Base-by-base conservation (phyloP, 2,888 invertebrate species). In the Apocheima hispidaria region DNA sequence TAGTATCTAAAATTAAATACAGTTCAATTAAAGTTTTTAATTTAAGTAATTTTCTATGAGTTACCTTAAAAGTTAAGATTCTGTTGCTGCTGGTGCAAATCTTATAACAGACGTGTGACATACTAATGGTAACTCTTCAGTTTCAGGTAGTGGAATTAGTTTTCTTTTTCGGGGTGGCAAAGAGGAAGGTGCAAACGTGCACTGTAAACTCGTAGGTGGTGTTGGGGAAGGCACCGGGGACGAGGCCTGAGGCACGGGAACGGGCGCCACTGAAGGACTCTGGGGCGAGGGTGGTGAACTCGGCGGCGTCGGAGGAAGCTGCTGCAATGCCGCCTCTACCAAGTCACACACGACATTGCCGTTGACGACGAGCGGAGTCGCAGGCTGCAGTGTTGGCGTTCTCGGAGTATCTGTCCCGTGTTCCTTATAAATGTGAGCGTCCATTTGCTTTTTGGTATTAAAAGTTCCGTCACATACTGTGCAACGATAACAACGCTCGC, bases 391-490 rank as follows among this genome's bases (percentile, higher is more conserved):
- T 16, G 84, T 72, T 4, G 87, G 81, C 10, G 82, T 75, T 12
- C 90, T 88, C 12, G 92, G 90, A 35, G 83, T 84, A 71, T 95
- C 94, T n/a, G 94, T 92, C 26, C 94, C 87, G 73, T 92, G 92
- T 72, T 92, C 92, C 67, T 92, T 92, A 63, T 92, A 89, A 58
- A 98, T 97, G 85, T 98, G 98, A 14, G 96, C 94, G 82, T 98
- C 98, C 96, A 98, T 97, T 71, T 96, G 96, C 82, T 98, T 98
- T 86, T 98, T 98, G 23, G 96, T 97, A 75, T 96, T 97, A 81
- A 98, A 98, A 0, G 97, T 98, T 74, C 97, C 96, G 76, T 97
- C 96, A 86, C 98, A 98, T 21, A 98, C 96, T 2, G 97, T 98
- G 85, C 98, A 98, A 76, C 98, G 97, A 90, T 98, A 98, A 63